phyloP scores from a whole-genome alignment of 2,113 vertebrate species.

The Toxotes chatareus region DNA sequence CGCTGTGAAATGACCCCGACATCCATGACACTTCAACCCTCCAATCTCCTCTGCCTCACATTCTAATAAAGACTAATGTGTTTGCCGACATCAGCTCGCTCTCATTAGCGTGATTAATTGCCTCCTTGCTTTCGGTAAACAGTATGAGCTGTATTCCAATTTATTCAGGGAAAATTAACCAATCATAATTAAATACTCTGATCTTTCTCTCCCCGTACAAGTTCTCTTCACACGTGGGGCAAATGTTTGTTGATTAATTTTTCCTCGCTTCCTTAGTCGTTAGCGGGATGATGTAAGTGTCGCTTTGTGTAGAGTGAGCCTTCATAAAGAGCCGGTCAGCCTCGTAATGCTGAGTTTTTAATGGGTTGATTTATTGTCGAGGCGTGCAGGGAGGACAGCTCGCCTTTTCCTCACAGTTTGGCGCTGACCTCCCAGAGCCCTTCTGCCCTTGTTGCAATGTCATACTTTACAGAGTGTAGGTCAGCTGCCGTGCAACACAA shows the following conservation, averaged over 20 bases:
- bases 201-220: slow-evolving; percentile 41
- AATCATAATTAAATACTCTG: slow-evolving; percentile 74
- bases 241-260: slow-evolving; percentile 57
- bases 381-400: not conserved
- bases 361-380: slow-evolving; percentile 48
- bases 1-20: slow-evolving; percentile 40
- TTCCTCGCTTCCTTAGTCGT: slow-evolving; percentile 26
- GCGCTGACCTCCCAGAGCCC: slow-evolving; percentile 19
- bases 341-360: slow-evolving; percentile 46
- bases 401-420: slow-evolving; percentile 18
- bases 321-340: slow-evolving; percentile 40
- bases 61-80: slow-evolving; percentile 79
- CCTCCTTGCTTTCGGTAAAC: slow-evolving; percentile 75
- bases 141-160: slow-evolving; percentile 73
- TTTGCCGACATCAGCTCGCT: slow-evolving; percentile 67
- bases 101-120: slow-evolving; percentile 80
- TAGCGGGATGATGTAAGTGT: slow-evolving; percentile 35
- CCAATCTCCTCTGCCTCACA: slow-evolving; percentile 24
- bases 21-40: slow-evolving; percentile 3
- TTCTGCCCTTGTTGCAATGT: slow-evolving; percentile 52
- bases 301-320: slow-evolving; percentile 1
- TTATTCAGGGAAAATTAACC: slow-evolving; percentile 74
- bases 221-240: slow-evolving; percentile 43
- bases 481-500: slow-evolving; percentile 20
- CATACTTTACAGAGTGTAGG: slow-evolving; percentile 45